Percentiles rank a stretch among this genome's conserved stretches.
Conservation (phyloP, 2,113 vertebrate genomes). For the Lipotes vexillifer region DNA sequence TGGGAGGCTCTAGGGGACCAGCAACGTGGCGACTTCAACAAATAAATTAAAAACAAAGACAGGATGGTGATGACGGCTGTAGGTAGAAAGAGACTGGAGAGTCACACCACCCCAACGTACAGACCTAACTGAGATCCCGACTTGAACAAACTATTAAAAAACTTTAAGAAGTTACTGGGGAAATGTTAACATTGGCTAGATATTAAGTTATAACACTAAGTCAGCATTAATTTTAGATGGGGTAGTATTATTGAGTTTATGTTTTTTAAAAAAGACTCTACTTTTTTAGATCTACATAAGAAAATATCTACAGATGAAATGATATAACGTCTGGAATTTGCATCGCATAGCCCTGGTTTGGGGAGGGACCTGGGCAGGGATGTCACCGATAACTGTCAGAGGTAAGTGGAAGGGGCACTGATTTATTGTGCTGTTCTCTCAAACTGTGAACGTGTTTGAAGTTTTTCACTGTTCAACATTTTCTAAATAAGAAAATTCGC, state of each 20-base stretch:
- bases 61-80: rapidly evolving
- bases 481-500: neutral
- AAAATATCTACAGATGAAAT: neutral
- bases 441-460: rapidly evolving
- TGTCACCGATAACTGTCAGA: rapidly evolving
- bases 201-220: neutral
- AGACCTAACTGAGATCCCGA: neutral
- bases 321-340: rapidly evolving
- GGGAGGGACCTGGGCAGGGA: neutral
- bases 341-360: rapidly evolving
- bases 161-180: neutral
- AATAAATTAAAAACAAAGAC: rapidly evolving
- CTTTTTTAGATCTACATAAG: neutral
- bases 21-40: neutral
- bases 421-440: rapidly evolving
- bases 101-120: rapidly evolving
- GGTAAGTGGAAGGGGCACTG: rapidly evolving
- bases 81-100: neutral
- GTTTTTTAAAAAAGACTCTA: neutral
- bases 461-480: rapidly evolving
- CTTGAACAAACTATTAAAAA: neutral
- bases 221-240: neutral
- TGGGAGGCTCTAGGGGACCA: rapidly evolving
- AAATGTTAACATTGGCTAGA: neutral
- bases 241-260: neutral